Evolutionary conservation across 2,888 invertebrate genomes (phyloP), one percentile per base, ranked within the genome.

Genomic region (Luperina testacea): DNA sequence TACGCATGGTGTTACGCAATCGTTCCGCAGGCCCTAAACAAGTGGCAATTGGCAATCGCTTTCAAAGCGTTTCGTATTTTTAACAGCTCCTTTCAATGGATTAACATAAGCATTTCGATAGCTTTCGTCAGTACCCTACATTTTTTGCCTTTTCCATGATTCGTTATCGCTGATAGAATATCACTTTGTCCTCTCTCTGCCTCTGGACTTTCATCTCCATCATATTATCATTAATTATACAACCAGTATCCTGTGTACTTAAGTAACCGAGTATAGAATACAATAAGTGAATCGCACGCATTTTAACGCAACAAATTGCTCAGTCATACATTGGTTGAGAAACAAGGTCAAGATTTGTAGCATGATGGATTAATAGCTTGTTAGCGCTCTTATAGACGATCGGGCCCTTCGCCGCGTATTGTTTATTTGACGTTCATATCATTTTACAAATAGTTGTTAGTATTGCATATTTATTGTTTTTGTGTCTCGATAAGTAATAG

Each of bases 341-440:
- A 92, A 92, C 90, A 92, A 92, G 93, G 93, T 91, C 92, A 90
- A 87, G 87, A 90, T 84, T 89, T 81, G 80, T 79, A 72, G 77
- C 81, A 83, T 72, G 51, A 82, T 71, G 57, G 82, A 86, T 87
- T 84, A 77, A 78, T 77, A 72, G 75, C 53, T 74, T 74, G 45
- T 82, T 77, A 84, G 57, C 65, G 83, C 87, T 75, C 73, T 85
- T 81, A 68, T 51, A 51, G 27, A 32, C n/a, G 61, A 63, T 63
- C 61, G 27, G 59, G 61, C 27, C 27, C 8, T 63, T 61, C 17
- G 27, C 27, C 20, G 20, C 24, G 53, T 70, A 32, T 15, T 57
- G 53, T 57, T 11, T n/a, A 59, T 13, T 65, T 57, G n/a, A 20
- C 7, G 13, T 27, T 51, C 42, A 17, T 51, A 0, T 48, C 2